Base-by-base conservation (phyloP, 92 coral and sea anemone species). In the Phymanthus crucifer region DNA sequence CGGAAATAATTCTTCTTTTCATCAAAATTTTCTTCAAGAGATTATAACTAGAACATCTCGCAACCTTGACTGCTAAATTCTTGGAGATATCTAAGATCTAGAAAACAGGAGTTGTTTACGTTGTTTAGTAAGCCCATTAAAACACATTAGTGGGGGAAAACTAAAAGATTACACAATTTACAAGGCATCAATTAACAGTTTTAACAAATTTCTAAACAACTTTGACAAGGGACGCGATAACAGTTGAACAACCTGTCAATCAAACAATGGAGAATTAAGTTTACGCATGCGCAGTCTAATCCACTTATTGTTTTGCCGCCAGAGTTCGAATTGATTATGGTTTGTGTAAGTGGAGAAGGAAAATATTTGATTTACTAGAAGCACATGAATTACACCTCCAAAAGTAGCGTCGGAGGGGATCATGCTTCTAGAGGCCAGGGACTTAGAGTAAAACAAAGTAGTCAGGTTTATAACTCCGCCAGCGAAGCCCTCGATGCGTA, bases 401-500 rank as follows among this genome's bases (percentile, higher is more conserved):
- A 67, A 72, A 79, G 82, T 69, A 77, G 76, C 87, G 78, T 79
- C 80, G 74, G 68, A 61, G 83, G 72, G 47, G 79, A 80, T 48
- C 43, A 79, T 77, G 87, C 86, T 70, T 72, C 74, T 74, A 81
- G 74, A 73, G 61, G 69, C 70, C 56, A 79, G 24, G 71, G 82
- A 79, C 82, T 74, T 52, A 85, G 85, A 26, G 38, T 87, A 46
- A 65, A 47, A 33, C 78, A 71, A 75, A 82, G 87, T 27, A 80
- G 86, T 38, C 82, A 75, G 50, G 81, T 80, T 31, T 93, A 78
- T 71, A 87, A 90, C 50, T 93, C 97, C 8, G 99, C 99, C 6
- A 80, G 94, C 17, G 93, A 93, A 26, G 99, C 94, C 3, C 86
- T 96, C 14, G 94, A 93, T 75, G 92, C 95, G 52, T 96, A 96